Evolutionary conservation across 2,113 vertebrate species (phyloP).

Genomic region (Pyxicephalus adspersus): DNA sequence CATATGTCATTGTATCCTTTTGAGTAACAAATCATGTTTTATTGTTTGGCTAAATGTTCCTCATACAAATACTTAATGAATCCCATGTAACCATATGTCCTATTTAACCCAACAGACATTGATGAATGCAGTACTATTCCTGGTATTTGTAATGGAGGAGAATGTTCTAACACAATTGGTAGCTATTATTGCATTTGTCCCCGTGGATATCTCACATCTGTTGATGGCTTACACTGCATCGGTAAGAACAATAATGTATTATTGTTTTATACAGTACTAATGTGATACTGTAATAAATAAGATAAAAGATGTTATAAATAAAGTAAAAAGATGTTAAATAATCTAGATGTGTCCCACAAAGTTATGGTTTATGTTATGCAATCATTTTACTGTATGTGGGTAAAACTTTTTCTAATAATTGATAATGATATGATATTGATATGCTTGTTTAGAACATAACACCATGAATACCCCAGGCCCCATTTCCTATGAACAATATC

Average conservation of each 20-base stretch:
- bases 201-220: conserved; percentile 61
- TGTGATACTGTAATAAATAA: too few relatives aligned
- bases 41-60: not conserved
- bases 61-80: not conserved
- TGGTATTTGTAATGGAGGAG: conserved; percentile 64
- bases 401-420: too few relatives aligned
- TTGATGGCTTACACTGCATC: conserved; percentile 63
- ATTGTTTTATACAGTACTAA: not conserved
- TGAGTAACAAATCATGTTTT: not conserved
- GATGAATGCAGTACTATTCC: conserved; percentile 64
- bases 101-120: conserved; percentile 61
- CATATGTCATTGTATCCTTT: not conserved
- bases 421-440: too few relatives aligned
- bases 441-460: too few relatives aligned
- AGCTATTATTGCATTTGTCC: conserved; percentile 67
- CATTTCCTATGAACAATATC: too few relatives aligned
- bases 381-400: too few relatives aligned
- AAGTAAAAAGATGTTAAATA: not conserved
- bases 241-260: conserved; percentile 62
- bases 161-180: conserved; percentile 65
- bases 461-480: too few relatives aligned
- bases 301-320: too few relatives aligned
- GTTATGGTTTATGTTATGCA: too few relatives aligned
- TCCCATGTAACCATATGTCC: not conserved
- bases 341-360: not conserved